Percentiles rank a stretch among this genome's conserved stretches.
Conservation (phyloP, 2,113 vertebrate species). For the Vombatus ursinus region DNA sequence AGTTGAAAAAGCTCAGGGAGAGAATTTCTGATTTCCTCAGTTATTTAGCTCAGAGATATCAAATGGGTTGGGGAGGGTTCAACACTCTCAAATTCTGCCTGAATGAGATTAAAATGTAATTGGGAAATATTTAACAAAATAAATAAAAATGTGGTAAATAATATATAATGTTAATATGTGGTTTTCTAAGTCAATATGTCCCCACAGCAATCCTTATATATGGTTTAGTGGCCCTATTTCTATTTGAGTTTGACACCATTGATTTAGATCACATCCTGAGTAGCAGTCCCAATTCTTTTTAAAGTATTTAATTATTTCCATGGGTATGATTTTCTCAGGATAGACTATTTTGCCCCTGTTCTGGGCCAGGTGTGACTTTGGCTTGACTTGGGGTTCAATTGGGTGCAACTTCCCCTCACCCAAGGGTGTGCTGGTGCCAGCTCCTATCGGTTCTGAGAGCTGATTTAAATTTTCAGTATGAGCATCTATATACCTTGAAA, state of each 20-base stretch:
- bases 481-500: neutral
- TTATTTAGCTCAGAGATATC: neutral
- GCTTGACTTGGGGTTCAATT: neutral
- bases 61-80: neutral
- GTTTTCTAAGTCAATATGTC: neutral
- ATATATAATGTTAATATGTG: neutral
- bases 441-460: neutral
- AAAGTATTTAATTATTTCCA: neutral
- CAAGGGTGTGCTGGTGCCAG: neutral
- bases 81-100: neutral
- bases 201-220: neutral
- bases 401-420: neutral
- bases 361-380: neutral
- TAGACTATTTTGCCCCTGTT: neutral
- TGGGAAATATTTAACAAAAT: neutral
- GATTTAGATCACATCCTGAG: neutral
- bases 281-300: neutral
- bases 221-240: neutral
- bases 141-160: neutral
- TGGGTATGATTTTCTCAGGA: neutral
- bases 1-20: neutral
- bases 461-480: neutral
- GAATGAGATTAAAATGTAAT: neutral
- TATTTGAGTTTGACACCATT: neutral
- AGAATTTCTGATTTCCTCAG: neutral